Base-by-base conservation (phyloP, 1,140 invertebrate species). In the Drosophila gunungcola region DNA sequence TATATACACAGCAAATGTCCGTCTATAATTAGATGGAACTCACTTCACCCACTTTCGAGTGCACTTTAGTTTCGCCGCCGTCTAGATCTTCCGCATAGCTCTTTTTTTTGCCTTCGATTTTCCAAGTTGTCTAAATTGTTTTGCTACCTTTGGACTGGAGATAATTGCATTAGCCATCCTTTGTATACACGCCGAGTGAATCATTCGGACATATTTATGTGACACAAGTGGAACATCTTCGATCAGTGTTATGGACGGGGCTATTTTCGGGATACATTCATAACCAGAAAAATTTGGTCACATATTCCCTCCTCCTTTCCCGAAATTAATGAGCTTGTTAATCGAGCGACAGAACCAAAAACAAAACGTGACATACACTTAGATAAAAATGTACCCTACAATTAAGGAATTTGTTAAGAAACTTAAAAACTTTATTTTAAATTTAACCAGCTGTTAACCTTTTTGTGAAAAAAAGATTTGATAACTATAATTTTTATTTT, bases 261-360 rank as follows among this genome's bases (percentile, higher is more conserved):
- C 55, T 83, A 61, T 74, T 67, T 73, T 62, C 54, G 43, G 45
- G 29, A 21, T 32, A 77, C 74, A 77, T 77, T 77, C 52, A 72
- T 72, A 72, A 49, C 64, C 68, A 57, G n/a, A 76, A 76, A 11
- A 76, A 76, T 54, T 76, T 79, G 51, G 27, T 34, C 36, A 7
- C 43, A 53, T 27, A 39, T 54, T 13, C 41, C 53, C 53, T 53
- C 41, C 51, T 16, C 63, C 48, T 68, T 21, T 49, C 56, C 53
- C 79, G 83, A 80, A 84, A 89, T 89, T 83, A 88, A 88, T 83
- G 84, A 74, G 45, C 48, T 62, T 77, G 67, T 83, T 80, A 88
- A 88, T 76, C 81, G 77, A 65, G 42, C 62, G 58, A 55, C 72
- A 68, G 46, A 56, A 52, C 49, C 11, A n/a, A 6, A 75, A 63